These are phyloP conservation scores for Coturnix japonica DNA, from an alignment of 2,113 vertebrate genomes.

Conservation along the genomic window DNA sequence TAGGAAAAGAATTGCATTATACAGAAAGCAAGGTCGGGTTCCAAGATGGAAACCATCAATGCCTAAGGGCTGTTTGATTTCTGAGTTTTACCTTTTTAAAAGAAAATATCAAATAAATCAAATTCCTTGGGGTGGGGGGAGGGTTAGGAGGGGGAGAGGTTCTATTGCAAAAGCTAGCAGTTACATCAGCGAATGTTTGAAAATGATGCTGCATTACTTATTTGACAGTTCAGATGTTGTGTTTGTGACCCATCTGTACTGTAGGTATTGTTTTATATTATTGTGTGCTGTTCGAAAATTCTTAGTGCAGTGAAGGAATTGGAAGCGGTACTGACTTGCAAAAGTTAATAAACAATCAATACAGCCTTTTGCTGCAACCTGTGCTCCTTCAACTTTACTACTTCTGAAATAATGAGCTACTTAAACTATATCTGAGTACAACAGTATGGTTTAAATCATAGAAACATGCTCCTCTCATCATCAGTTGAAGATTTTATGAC, in stretches of 20 bases:
- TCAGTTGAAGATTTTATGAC: slow-evolving; percentile 24
- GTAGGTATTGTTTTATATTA: neutral
- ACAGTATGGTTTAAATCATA: neutral
- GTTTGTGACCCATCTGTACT: neutral
- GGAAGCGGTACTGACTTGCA: neutral
- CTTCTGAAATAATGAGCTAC: neutral
- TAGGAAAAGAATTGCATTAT: neutral
- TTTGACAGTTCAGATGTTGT: neutral
- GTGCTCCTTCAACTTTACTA: neutral
- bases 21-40: neutral
- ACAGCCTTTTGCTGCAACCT: neutral
- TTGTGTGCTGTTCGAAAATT: neutral
- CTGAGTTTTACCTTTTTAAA: neutral
- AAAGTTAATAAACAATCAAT: neutral
- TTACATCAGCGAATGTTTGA: neutral
- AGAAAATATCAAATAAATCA: neutral
- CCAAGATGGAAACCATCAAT: neutral
- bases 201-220: neutral
- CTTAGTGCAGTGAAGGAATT: neutral
- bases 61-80: neutral
- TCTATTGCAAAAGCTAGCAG: neutral
- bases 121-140: neutral
- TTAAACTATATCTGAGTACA: neutral
- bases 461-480: neutral
- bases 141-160: neutral